phyloP scores from a whole-genome alignment of 1,140 invertebrate species.

The Magallana ariakensis region DNA sequence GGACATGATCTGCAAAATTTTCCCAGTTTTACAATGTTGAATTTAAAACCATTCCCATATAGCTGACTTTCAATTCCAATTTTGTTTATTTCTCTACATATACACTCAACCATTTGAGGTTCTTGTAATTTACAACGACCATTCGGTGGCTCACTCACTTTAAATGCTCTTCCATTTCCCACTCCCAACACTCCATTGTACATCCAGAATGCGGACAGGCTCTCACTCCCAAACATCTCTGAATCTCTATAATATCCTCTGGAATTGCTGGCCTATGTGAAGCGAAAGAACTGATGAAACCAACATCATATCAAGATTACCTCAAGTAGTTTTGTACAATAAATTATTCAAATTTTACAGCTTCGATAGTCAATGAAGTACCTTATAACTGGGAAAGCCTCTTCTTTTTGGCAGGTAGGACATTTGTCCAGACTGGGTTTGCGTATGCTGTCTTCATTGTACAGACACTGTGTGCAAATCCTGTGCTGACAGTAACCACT shows the following conservation, averaged over 20 bases:
- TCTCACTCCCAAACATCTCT: slow-evolving; percentile 60
- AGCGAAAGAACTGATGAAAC: no score
- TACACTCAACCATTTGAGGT: no score
- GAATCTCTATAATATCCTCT: slow-evolving; percentile 62
- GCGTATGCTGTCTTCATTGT: slow-evolving; percentile 50
- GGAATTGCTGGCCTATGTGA: slow-evolving; percentile 62
- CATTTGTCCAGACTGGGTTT: slow-evolving; percentile 59
- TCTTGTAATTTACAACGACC: no score
- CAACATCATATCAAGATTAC: no score
- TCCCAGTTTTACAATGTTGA: no score
- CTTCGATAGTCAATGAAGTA: background rate
- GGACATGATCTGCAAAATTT: slow-evolving; percentile 2
- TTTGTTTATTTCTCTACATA: no score
- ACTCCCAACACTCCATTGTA: slow-evolving; percentile 60
- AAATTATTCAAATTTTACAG: no score
- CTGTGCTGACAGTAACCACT: slow-evolving; percentile 66
- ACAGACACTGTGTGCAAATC: slow-evolving; percentile 68
- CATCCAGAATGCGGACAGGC: slow-evolving; percentile 60
- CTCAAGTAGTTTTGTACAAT: no score
- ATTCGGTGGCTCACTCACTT: slow-evolving; percentile 44
- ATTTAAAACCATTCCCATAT: no score
- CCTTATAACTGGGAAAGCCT: slow-evolving; percentile 61
- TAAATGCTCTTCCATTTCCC: slow-evolving; percentile 66
- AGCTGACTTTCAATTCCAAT: no score
- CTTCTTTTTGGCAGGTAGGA: slow-evolving; percentile 61